These are phyloP conservation scores for Arvicanthis niloticus DNA, from an alignment of 2,113 vertebrate genomes.

Conservation along the genomic window DNA sequence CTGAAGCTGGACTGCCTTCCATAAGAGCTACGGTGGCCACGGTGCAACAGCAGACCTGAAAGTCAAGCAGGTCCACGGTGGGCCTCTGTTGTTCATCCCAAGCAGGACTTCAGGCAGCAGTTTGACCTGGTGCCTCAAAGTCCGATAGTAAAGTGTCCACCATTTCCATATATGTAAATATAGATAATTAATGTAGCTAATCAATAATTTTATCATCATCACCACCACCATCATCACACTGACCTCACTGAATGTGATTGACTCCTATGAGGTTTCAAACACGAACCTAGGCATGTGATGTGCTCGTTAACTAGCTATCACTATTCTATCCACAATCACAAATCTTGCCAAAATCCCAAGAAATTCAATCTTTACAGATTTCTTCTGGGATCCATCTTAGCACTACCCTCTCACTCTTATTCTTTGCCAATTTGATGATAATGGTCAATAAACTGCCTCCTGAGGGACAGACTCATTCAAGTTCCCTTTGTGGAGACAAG, in stretches of 20 bases:
- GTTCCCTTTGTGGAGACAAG: slow-evolving; percentile 5
- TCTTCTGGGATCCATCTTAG: not conserved
- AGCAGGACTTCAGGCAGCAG: not conserved
- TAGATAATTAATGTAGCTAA: not conserved
- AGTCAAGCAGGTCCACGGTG: not conserved
- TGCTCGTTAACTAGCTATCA: not conserved
- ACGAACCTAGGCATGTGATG: not conserved
- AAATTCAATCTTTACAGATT: not conserved
- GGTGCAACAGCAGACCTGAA: not conserved
- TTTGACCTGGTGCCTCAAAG: not conserved
- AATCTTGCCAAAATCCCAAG: not conserved
- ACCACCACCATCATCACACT: not conserved
- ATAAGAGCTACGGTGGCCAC: not conserved
- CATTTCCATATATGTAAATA: not conserved
- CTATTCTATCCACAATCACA: not conserved
- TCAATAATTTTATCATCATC: too few species aligned
- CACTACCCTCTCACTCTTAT: not conserved
- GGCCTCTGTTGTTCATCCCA: not conserved
- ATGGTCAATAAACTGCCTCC: slow-evolving; percentile 27
- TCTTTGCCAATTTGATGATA: slow-evolving; percentile 9
- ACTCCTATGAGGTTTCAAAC: not conserved
- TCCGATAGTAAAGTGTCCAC: not conserved
- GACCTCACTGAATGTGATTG: not conserved
- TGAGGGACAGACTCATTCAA: not conserved
- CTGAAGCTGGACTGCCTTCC: not conserved